Base-by-base conservation (phyloP, 2,797 vertebrate genomes). In the Spinibarbus caldwelli region DNA sequence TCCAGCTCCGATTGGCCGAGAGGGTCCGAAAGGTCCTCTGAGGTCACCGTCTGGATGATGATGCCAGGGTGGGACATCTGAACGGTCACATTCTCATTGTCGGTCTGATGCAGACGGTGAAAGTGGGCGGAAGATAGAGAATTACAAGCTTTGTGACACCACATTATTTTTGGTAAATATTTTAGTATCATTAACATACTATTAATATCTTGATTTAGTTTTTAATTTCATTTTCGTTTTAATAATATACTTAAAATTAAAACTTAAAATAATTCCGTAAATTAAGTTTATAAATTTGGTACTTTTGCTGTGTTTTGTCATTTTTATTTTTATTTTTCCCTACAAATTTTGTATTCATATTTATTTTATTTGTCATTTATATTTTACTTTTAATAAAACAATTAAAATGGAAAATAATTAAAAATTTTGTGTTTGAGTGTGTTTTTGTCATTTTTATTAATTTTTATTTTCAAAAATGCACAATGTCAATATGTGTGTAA, bases 11-110 rank as follows among this genome's bases (percentile, higher is more conserved):
- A 94, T 89, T 97, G 97, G 91, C 93, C 82, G 76, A 97, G 94
- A 26, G 96, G 91, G 75, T 95, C 95, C 84, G 96, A 85, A 86
- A 96, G 93, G 85, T 98, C 97, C 77, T 98, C 97, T 78, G 98
- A 93, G 82, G 96, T 95, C 84, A 99, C 95, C 0, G 98, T 98
- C 90, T 97, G 97, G 90, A 99, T 99, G 90, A 99, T 98, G 94
- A 99, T 97, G 26, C 97, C 96, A 0, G 98, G 97, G 0, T 96
- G 93, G 86, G 97, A 96, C 92, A 96, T 96, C 89, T 97, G 96
- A 72, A 97, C 94, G 0, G 96, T 96, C 78, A 96, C 94, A 3
- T 96, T 97, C 73, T 97, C 96, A 90, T 96, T 93, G 83, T 99
- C 97, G 19, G 97, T 95, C 98, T 99, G 85, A 49, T n/a, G 41